phyloP scores from a whole-genome alignment of 2,888 invertebrate genomes.

The Idaea aversata region DNA sequence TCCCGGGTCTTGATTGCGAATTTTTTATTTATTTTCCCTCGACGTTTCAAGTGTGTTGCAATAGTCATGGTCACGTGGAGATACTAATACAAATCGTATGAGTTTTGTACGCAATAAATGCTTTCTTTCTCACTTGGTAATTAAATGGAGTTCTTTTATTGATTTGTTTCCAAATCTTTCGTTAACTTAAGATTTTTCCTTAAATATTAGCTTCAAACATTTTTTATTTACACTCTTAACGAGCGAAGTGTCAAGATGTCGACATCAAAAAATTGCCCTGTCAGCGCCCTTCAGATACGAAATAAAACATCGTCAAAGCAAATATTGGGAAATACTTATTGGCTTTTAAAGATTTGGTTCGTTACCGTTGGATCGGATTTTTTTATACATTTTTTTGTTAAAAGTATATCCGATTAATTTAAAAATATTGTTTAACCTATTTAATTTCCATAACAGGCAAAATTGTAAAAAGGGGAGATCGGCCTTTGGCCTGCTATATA shows the following conservation, averaged over 20 bases:
- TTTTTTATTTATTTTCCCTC: too few relatives aligned
- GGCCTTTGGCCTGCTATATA: too few relatives aligned
- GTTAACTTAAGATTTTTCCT: not conserved
- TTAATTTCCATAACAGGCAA: too few relatives aligned
- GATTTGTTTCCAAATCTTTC: not conserved
- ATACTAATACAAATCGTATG: too few relatives aligned
- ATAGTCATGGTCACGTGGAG: too few relatives aligned
- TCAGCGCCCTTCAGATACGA: slow-evolving; percentile 19
- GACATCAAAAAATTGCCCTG: slow-evolving; percentile 24
- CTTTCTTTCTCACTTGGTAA: too few relatives aligned
- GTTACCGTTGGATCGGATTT: not conserved
- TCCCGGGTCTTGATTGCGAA: too few relatives aligned
- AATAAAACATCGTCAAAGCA: slow-evolving; percentile 25
- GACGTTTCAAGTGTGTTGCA: too few relatives aligned
- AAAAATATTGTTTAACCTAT: too few relatives aligned
- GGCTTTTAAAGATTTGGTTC: slow-evolving; percentile 16
- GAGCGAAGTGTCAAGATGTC: slow-evolving; percentile 34
- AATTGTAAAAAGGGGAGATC: too few relatives aligned
- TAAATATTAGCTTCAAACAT: not conserved
- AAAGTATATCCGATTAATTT: too few relatives aligned
- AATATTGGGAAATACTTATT: slow-evolving; percentile 24
- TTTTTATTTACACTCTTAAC: slow-evolving; percentile 11
- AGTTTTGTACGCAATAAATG: too few relatives aligned
- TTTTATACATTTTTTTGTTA: not conserved
- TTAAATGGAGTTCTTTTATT: not conserved